These are phyloP conservation scores for Thunnus thynnus DNA, from an alignment of 2,113 vertebrate species.

Conservation along the genomic window DNA sequence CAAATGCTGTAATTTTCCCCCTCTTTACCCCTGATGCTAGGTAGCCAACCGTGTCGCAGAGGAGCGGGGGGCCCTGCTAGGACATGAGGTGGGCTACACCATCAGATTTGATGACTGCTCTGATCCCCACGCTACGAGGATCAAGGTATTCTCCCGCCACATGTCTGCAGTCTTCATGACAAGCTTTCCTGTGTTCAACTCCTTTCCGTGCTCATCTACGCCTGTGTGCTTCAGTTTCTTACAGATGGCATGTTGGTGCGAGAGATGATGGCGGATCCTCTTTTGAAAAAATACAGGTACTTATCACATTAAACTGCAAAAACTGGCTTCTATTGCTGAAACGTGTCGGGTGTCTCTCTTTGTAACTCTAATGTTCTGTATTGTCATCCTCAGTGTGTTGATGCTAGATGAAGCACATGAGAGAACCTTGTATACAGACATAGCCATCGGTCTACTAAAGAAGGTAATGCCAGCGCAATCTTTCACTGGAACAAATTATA, in stretches of 20 bases:
- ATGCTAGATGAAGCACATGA: slow-evolving; percentile 98
- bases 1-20: not conserved
- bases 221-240: slow-evolving; percentile 88
- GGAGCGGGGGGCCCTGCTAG: slow-evolving; percentile 93
- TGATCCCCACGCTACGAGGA: slow-evolving; percentile 91
- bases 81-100: slow-evolving; percentile 97
- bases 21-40: slow-evolving; percentile 73
- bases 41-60: slow-evolving; percentile 95
- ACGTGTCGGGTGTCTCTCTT: not conserved
- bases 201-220: not conserved
- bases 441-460: slow-evolving; percentile 96
- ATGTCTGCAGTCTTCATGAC: not conserved
- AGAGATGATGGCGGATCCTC: slow-evolving; percentile 99
- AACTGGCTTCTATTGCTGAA: not conserved
- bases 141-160: slow-evolving; percentile 88
- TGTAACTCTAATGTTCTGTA: slow-evolving; percentile 15
- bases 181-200: not conserved
- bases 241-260: slow-evolving; percentile 98
- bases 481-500: not conserved
- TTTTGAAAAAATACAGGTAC: slow-evolving; percentile 97
- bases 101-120: slow-evolving; percentile 98
- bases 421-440: slow-evolving; percentile 97
- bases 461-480: slow-evolving; percentile 86
- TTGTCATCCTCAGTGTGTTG: slow-evolving; percentile 87
- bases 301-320: not conserved